phyloP scores from a whole-genome alignment of 2,113 vertebrate species.

The Muntiacus reevesi region DNA sequence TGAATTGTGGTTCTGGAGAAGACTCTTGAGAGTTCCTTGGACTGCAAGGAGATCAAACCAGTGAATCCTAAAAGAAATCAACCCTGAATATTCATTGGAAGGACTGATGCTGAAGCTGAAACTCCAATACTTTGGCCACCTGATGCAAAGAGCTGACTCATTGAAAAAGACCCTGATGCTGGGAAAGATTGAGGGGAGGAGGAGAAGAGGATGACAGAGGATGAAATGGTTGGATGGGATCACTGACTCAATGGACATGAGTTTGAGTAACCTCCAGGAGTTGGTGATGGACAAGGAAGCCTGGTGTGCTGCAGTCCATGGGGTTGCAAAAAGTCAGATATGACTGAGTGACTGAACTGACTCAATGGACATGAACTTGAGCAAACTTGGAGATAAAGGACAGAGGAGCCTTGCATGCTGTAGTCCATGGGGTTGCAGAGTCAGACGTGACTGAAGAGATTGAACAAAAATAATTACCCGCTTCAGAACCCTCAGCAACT shows the following conservation, averaged over 20 bases:
- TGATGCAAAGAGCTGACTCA: neutral
- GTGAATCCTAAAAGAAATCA: neutral
- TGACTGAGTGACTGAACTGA: neutral
- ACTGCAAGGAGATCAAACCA: neutral
- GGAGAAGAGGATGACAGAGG: neutral
- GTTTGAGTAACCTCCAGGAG: neutral
- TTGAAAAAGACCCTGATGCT: neutral
- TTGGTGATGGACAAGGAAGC: neutral
- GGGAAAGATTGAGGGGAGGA: neutral
- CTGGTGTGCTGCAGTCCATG: neutral
- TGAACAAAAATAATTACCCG: neutral
- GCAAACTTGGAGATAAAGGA: neutral
- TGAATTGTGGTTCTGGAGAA: neutral
- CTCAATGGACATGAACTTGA: neutral
- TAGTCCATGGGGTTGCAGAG: neutral
- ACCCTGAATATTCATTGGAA: neutral
- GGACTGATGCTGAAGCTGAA: neutral
- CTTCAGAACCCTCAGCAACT: neutral
- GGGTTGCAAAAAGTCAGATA: neutral
- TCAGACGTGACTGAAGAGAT: neutral
- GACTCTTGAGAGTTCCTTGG: neutral
- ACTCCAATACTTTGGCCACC: neutral
- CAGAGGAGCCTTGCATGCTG: neutral
- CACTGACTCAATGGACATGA: neutral
- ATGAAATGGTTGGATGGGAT: neutral